These are phyloP conservation scores for Sitta carolinensis DNA, from an alignment of 2,797 vertebrate species.

Conservation along the genomic window DNA sequence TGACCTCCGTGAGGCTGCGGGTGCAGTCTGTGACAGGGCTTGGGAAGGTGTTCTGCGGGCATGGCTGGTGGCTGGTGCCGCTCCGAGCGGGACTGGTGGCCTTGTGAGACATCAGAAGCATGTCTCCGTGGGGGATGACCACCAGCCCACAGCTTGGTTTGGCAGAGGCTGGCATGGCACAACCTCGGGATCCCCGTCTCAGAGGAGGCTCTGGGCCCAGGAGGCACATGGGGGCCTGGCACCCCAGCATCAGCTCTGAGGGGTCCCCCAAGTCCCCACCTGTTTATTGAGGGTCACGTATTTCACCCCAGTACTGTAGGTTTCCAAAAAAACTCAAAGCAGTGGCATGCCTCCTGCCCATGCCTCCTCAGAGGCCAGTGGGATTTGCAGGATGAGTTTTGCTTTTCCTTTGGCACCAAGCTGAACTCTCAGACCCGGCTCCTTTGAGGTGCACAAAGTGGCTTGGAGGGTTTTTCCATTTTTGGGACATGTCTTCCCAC, in stretches of 20 bases:
- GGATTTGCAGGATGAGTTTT: background rate
- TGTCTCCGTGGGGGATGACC: background rate
- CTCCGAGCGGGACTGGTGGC: background rate
- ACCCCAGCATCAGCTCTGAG: background rate
- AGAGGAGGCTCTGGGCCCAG: rapidly evolving
- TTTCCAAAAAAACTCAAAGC: background rate
- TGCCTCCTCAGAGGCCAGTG: rapidly evolving
- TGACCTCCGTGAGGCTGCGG: rapidly evolving
- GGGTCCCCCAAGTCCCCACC: background rate
- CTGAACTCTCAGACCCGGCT: rapidly evolving
- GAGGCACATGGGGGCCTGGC: rapidly evolving
- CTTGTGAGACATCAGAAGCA: background rate
- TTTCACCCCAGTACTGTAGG: background rate
- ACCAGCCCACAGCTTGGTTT: background rate
- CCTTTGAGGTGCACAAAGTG: background rate
- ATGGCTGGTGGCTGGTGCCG: background rate
- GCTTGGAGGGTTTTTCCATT: background rate
- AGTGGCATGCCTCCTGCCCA: rapidly evolving
- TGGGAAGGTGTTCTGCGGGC: rapidly evolving
- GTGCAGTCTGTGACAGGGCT: rapidly evolving
- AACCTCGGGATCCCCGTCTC: rapidly evolving
- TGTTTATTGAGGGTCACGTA: rapidly evolving
- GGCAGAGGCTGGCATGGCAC: background rate
- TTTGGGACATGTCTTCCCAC: background rate
- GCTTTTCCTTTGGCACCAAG: background rate